Evolutionary conservation across 2,113 vertebrate genomes (phyloP).

Genomic region (Oxyruncus cristatus): DNA sequence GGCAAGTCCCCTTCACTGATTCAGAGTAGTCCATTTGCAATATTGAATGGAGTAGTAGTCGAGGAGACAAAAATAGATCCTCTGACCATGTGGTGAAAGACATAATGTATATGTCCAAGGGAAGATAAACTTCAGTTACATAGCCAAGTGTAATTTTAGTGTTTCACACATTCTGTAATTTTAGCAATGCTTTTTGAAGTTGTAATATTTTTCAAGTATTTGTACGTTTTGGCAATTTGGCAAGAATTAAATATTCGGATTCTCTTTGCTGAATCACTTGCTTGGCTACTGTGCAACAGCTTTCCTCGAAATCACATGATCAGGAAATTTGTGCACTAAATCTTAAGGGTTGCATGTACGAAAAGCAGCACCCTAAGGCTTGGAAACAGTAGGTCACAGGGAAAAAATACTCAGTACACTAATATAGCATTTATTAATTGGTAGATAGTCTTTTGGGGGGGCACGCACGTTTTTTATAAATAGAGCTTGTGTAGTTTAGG

Average conservation of each 20-base stretch:
- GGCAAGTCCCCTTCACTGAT: not conserved
- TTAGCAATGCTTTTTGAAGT: not conserved
- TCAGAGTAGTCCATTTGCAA: not conserved
- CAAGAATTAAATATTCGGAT: not conserved
- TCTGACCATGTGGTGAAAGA: not conserved
- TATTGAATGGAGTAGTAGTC: not conserved
- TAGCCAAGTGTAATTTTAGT: not conserved
- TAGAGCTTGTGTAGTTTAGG: not conserved
- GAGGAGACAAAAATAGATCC: not conserved
- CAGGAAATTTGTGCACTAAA: not conserved
- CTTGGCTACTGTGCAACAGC: not conserved
- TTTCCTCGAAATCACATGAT: not conserved
- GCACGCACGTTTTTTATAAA: not conserved
- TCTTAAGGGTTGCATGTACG: not conserved
- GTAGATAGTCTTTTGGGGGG: not conserved
- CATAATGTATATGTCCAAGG: not conserved
- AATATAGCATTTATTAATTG: not conserved
- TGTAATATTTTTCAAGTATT: not conserved
- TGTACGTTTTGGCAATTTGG: not conserved
- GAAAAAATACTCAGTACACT: not conserved
- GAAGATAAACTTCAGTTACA: not conserved
- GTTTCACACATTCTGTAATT: not conserved
- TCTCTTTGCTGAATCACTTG: constrained; percentile 24
- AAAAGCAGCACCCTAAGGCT: not conserved
- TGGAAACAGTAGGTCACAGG: not conserved